Conservation (phyloP, 2,888 invertebrate species). For the Phyto melanocephala region DNA sequence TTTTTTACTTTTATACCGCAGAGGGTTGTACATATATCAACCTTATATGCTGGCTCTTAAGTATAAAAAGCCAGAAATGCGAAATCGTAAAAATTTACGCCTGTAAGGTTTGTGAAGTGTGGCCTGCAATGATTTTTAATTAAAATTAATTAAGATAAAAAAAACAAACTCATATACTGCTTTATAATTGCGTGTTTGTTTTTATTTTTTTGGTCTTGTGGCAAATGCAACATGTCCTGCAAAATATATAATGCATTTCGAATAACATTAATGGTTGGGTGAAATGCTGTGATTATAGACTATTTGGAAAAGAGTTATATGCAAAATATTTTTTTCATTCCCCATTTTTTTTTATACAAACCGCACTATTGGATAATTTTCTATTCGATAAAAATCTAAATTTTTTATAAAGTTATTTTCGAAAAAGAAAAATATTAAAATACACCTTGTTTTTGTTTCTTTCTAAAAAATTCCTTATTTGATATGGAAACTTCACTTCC, state of each 20-base stretch:
- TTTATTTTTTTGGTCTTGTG: slow-evolving; percentile 38
- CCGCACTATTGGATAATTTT: too few relatives aligned
- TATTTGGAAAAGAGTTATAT: too few relatives aligned
- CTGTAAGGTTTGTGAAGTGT: slow-evolving; percentile 43
- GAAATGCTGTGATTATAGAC: too few relatives aligned
- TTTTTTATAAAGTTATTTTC: too few relatives aligned
- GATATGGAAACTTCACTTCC: background rate
- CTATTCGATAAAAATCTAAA: too few relatives aligned
- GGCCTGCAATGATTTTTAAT: slow-evolving; percentile 59
- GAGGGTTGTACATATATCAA: slow-evolving; percentile 39
- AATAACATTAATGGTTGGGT: background rate
- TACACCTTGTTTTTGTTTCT: background rate
- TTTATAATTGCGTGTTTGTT: slow-evolving; percentile 1
- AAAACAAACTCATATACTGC: slow-evolving; percentile 43
- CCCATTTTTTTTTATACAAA: too few relatives aligned
- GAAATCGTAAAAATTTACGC: slow-evolving; percentile 47
- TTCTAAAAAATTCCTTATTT: background rate
- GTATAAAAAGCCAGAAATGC: background rate
- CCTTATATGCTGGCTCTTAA: slow-evolving; percentile 40
- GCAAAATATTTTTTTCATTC: too few relatives aligned
- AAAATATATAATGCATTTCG: background rate
- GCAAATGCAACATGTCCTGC: slow-evolving; percentile 41
- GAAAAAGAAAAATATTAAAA: too few relatives aligned
- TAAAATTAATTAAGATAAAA: slow-evolving; percentile 58
- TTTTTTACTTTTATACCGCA: slow-evolving; percentile 36